These are phyloP conservation scores for Nymphalis io DNA, from an alignment of 1,140 invertebrate genomes.

Conservation along the genomic window DNA sequence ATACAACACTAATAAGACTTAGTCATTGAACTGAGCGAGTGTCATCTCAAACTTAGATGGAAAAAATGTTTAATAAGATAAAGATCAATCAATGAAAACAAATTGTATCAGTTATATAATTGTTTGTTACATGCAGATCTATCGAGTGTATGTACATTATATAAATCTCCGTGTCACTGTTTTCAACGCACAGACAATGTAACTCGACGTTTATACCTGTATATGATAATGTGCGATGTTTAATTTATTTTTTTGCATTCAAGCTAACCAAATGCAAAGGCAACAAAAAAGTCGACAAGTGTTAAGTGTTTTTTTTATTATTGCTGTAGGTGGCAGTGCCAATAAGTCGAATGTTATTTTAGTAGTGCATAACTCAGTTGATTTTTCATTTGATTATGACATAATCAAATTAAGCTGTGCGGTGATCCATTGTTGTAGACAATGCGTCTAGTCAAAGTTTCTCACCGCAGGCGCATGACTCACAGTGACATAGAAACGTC, in stretches of 20 bases:
- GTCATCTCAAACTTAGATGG: too few species aligned
- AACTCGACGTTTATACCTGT: not conserved
- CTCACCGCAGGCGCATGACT: conserved; percentile 62
- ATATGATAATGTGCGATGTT: conserved; percentile 8
- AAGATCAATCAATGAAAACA: too few species aligned
- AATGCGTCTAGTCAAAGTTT: conserved; percentile 68
- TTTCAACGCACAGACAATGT: not conserved
- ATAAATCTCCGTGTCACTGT: not conserved
- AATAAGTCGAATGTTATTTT: conserved; percentile 42
- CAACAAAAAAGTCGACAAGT: conserved; percentile 3
- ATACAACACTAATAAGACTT: too few species aligned
- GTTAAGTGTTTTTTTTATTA: conserved; percentile 26
- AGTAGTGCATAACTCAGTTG: conserved; percentile 38
- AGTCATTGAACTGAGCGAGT: too few species aligned
- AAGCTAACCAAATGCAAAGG: conserved; percentile 7
- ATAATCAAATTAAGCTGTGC: conserved; percentile 68
- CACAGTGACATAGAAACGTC: conserved; percentile 59
- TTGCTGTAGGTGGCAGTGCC: conserved; percentile 31
- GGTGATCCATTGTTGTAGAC: conserved; percentile 72
- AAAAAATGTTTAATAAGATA: too few species aligned
- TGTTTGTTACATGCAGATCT: too few species aligned
- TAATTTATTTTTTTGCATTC: conserved; percentile 8
- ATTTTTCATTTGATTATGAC: conserved; percentile 67
- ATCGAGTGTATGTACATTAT: too few species aligned
- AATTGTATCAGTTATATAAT: too few species aligned